Percentiles rank a stretch among this genome's conserved stretches.
phyloP scores from a whole-genome alignment of 1,140 invertebrate genomes.

The Panulirus ornatus region DNA sequence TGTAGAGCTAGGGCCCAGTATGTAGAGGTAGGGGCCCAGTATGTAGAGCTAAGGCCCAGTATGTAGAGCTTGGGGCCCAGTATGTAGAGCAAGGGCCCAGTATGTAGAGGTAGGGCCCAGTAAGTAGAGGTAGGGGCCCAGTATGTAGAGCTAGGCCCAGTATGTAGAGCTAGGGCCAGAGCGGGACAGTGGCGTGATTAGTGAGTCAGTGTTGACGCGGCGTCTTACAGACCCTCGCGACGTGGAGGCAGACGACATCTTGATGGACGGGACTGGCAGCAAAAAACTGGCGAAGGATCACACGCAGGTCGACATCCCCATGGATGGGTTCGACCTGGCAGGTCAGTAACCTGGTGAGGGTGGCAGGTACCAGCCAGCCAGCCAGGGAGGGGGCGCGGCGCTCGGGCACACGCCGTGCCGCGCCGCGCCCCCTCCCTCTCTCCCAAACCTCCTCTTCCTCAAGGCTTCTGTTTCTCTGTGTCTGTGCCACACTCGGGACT shows the following conservation, averaged over 20 bases:
- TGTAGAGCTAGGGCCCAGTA: neutral
- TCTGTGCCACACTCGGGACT: no score
- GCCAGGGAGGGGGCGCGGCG: no score
- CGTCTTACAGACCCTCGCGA: slow-evolving; percentile 80
- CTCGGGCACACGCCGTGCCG: no score
- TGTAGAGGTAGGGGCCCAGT: neutral
- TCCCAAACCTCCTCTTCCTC: neutral
- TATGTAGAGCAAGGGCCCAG: neutral
- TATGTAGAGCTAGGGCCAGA: slow-evolving; percentile 11
- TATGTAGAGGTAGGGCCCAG: neutral
- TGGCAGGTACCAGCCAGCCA: no score
- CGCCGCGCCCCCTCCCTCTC: neutral
- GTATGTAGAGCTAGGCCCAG: neutral
- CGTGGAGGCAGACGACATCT: slow-evolving; percentile 84
- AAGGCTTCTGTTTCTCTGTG: slow-evolving; percentile 2
- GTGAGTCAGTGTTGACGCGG: slow-evolving; percentile 68
- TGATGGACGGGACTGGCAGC: slow-evolving; percentile 90
- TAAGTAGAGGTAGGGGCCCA: neutral
- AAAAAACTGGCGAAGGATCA: slow-evolving; percentile 89
- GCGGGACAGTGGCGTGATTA: slow-evolving; percentile 56
- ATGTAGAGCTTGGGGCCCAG: neutral
- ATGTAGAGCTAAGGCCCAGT: neutral
- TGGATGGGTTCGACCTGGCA: slow-evolving; percentile 93
- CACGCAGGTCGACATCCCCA: slow-evolving; percentile 90
- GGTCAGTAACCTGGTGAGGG: slow-evolving; percentile 88